A percentile compares a stretch with the other conserved stretches of the same genome.
Conservation (phyloP, 1,140 invertebrate genomes). For the Pseudomyrmex flavicornis region DNA sequence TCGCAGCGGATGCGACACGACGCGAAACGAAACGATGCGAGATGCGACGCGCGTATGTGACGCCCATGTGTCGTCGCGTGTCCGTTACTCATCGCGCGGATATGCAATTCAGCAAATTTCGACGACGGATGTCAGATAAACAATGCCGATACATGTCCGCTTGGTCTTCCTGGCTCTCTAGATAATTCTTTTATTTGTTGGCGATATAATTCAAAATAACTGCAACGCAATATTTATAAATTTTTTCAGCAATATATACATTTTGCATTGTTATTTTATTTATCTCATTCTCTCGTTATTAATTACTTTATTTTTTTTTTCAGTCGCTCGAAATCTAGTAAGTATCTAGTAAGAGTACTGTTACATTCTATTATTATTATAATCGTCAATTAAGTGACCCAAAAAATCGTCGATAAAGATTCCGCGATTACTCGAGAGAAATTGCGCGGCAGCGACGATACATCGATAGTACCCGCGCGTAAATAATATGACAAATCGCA, state of each 20-base stretch:
- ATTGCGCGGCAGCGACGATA: neutral
- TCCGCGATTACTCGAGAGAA: neutral
- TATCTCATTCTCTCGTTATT: neutral
- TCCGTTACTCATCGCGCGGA: constrained; percentile 45
- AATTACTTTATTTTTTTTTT: neutral
- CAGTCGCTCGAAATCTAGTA: neutral
- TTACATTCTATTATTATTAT: too few species aligned
- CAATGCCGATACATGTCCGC: constrained; percentile 42
- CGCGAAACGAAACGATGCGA: neutral
- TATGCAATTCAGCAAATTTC: constrained; percentile 54
- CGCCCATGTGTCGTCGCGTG: constrained; percentile 7
- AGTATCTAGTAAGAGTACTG: too few species aligned
- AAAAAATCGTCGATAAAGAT: neutral
- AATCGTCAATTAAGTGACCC: neutral
- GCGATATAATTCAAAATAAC: neutral
- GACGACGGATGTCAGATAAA: constrained; percentile 56
- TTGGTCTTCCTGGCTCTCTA: neutral
- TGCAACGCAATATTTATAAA: neutral
- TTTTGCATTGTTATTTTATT: neutral
- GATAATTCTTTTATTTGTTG: constrained; percentile 10
- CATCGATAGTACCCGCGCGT: neutral
- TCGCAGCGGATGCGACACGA: constrained; percentile 31
- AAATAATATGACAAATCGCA: constrained; percentile 30
- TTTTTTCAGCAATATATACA: neutral
- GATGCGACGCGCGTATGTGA: neutral